phyloP scores from a whole-genome alignment of 2,113 vertebrate genomes.

The Rhea pennata region DNA sequence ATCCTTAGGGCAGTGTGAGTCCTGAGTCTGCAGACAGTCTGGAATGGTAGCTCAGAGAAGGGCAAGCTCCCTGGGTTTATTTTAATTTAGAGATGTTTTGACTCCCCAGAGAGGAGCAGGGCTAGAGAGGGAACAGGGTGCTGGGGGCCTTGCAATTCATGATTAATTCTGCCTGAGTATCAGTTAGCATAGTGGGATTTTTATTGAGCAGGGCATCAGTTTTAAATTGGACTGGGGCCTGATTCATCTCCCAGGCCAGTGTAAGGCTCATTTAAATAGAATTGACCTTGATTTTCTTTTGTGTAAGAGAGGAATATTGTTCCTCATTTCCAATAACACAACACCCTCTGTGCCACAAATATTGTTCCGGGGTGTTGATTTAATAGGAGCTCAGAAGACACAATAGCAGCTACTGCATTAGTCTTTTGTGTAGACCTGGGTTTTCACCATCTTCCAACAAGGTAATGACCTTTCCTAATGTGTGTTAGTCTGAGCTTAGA shows the following conservation, averaged over 20 bases:
- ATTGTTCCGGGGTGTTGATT: background rate
- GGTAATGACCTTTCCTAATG: background rate
- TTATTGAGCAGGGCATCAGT: too few relatives aligned
- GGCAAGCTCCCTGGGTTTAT: background rate
- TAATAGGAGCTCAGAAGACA: background rate
- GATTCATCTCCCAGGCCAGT: background rate
- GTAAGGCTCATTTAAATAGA: background rate
- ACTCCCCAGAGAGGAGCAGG: background rate
- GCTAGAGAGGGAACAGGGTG: background rate
- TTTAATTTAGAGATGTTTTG: rapidly evolving
- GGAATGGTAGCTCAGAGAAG: rapidly evolving
- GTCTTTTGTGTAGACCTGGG: rapidly evolving
- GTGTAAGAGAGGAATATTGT: background rate
- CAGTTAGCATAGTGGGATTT: rapidly evolving
- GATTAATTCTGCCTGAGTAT: background rate
- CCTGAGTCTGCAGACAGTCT: background rate
- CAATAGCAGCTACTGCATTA: rapidly evolving
- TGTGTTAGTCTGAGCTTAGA: background rate
- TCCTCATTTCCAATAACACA: background rate
- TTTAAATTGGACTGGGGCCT: rapidly evolving
- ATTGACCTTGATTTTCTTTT: background rate
- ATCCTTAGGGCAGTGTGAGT: background rate
- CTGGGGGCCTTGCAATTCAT: background rate
- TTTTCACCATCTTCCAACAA: background rate
- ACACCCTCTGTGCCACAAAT: too few relatives aligned